Conservation (phyloP, 2,797 vertebrate species). For the Sus cebifrons region DNA sequence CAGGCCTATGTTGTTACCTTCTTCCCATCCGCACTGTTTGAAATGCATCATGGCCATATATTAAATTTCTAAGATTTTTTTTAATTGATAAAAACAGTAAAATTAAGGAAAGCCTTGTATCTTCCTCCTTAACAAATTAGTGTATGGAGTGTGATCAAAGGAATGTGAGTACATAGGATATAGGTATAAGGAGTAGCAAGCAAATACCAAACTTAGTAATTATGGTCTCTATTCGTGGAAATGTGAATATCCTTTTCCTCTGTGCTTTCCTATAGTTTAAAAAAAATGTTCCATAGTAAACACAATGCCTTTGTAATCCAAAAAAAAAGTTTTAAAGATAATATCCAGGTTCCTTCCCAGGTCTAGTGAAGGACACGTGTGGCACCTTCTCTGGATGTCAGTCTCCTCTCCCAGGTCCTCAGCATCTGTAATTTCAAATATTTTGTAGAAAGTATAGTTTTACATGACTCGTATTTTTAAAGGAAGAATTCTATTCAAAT, state of each 20-base stretch:
- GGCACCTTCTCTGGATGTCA: not conserved
- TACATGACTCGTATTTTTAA: not conserved
- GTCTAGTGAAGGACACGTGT: not conserved
- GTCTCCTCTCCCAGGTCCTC: not conserved
- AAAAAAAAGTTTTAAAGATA: not conserved
- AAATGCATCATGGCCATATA: not conserved
- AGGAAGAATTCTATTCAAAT: slow-evolving; percentile 22
- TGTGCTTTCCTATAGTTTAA: not conserved
- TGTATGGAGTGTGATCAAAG: not conserved
- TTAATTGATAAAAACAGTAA: slow-evolving; percentile 19
- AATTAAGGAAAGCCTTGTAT: not conserved
- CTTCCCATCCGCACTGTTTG: slow-evolving; percentile 32
- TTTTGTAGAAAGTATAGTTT: slow-evolving; percentile 8
- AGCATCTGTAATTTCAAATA: not conserved
- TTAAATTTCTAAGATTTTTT: slow-evolving; percentile 21
- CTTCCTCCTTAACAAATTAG: not conserved
- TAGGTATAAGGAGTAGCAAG: not conserved
- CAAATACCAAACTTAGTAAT: not conserved
- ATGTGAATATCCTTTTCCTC: slow-evolving; percentile 22
- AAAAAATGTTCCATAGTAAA: not conserved
- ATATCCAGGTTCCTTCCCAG: not conserved
- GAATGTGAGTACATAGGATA: not conserved
- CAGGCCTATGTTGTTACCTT: not conserved
- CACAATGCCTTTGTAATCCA: not conserved
- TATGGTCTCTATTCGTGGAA: slow-evolving; percentile 6